Evolutionary conservation across 2,888 invertebrate species (phyloP), one percentile per base, ranked within the genome.

Genomic region (Melieria picta): DNA sequence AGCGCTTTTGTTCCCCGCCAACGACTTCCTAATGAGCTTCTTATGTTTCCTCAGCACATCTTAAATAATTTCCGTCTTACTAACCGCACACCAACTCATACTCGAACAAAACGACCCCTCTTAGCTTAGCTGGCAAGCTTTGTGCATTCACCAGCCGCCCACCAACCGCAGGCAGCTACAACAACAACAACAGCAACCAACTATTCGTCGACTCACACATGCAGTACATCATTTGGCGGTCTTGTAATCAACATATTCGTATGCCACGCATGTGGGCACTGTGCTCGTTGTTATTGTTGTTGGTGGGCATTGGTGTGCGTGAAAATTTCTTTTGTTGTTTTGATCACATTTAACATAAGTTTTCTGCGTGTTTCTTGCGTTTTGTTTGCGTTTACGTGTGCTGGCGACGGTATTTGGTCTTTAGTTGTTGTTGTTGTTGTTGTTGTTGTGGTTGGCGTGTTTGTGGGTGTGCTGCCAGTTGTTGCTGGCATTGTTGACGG

Each of bases 211-310:
- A 3, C 30, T 30, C 30, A 30, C 30, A 30, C 30, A 30, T 30
- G 30, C 30, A 30, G 30, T 50, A 47, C 50, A 64, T 64, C 64
- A 56, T 65, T 69, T 69, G 50, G 67, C 64, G 68, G 71, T 30
- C 30, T 48, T 58, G 70, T 68, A 60, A 73, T 73, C 71, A 73
- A 16, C 60, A 71, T 68, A 73, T 73, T 73, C 65, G 71, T 71
- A 71, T 73, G 63, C 73, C 30, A 42, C 46, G 45, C 73, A 63
- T 67, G 30, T 30, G 30, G 30, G 30, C 30, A 30, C 2, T 30
- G 68, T 73, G 47, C 6, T 9, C 52, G 46, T 4, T 30, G 16
- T 64, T 30, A 50, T 46, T 43, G 63, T 64, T 30, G 30, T 61
- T 13, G 48, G n/a, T 42, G 11, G 5, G 30, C 30, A 30, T 30